A percentile compares a stretch with the other conserved stretches of the same genome.
These are phyloP conservation scores for Brenthis ino DNA, from an alignment of 2,888 invertebrate genomes.

Conservation along the genomic window DNA sequence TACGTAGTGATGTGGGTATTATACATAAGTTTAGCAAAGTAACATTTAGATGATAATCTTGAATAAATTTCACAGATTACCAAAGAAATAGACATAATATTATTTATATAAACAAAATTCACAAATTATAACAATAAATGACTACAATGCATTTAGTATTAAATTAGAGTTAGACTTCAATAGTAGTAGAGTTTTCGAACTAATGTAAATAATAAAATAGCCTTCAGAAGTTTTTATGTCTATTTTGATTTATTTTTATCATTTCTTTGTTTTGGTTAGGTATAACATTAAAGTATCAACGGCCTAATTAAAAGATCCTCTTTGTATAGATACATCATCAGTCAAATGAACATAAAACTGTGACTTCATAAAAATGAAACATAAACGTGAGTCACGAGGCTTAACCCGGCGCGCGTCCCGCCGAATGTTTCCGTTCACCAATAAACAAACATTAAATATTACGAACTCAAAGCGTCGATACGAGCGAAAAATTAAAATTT, in stretches of 20 bases:
- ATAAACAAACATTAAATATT: constrained; percentile 76
- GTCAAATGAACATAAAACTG: constrained; percentile 40
- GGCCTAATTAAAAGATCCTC: constrained; percentile 18
- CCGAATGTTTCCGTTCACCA: constrained; percentile 59
- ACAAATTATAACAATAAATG: too few relatives aligned
- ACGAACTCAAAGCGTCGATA: constrained; percentile 68
- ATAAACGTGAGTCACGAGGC: constrained; percentile 55
- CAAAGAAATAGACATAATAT: too few relatives aligned
- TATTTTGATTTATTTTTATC: neutral
- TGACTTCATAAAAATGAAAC: constrained; percentile 61
- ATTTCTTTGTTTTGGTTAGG: neutral
- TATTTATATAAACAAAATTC: too few relatives aligned
- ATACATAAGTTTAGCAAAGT: too few relatives aligned
- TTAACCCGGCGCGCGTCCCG: constrained; percentile 38
- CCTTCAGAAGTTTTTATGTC: neutral
- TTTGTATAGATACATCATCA: constrained; percentile 38
- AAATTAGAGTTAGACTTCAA: too few relatives aligned
- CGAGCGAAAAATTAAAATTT: constrained; percentile 72
- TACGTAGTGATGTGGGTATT: too few relatives aligned
- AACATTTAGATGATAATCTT: too few relatives aligned
- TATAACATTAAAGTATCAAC: constrained; percentile 3
- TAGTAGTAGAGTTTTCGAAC: too few relatives aligned
- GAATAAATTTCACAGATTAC: too few relatives aligned
- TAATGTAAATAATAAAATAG: neutral
- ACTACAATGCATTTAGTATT: too few relatives aligned